Conservation (phyloP, 2,113 vertebrate genomes). For the Saccopteryx bilineata region DNA sequence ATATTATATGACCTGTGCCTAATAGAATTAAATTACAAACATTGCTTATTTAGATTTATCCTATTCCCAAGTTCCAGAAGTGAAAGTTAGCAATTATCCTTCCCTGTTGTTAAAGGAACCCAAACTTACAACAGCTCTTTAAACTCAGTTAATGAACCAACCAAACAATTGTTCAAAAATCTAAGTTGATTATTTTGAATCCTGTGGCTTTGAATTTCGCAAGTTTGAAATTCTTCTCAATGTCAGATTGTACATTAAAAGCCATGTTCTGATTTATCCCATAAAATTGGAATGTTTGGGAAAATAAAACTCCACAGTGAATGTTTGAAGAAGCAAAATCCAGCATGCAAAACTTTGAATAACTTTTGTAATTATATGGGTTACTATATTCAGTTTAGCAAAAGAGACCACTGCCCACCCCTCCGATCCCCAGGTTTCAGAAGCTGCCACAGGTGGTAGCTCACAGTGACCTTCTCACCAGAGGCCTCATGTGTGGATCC, state of each 20-base stretch:
- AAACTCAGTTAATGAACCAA: neutral
- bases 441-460: no score
- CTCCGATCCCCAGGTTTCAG: neutral
- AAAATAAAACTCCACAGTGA: neutral
- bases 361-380: neutral
- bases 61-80: neutral
- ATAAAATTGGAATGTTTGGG: neutral
- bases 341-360: neutral
- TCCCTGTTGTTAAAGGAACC: neutral
- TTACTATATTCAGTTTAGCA: neutral
- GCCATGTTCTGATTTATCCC: neutral
- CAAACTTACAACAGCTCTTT: neutral
- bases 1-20: neutral
- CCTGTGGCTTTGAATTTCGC: neutral
- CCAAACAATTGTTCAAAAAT: neutral
- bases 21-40: conserved; percentile 2
- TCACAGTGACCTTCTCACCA: neutral
- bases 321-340: conserved; percentile 26
- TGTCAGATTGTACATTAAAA: neutral
- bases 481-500: neutral
- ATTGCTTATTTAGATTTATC: neutral
- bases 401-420: neutral
- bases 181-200: neutral
- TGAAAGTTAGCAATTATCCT: neutral
- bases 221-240: neutral